Base-by-base conservation (phyloP, 2,888 invertebrate species). In the Stenodema calcarata region DNA sequence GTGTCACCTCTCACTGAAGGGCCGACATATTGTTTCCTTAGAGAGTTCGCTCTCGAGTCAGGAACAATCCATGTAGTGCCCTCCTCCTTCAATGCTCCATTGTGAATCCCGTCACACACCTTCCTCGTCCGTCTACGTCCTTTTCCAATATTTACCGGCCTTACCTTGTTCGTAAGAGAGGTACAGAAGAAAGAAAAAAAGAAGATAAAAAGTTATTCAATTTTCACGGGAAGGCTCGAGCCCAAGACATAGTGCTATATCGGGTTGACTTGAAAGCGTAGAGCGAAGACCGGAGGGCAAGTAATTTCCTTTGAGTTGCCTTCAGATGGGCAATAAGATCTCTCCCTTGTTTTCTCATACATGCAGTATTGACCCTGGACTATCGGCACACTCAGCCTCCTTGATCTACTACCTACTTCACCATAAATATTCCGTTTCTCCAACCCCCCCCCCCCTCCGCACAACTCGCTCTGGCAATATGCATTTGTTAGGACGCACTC, bases 201-300 rank as follows among this genome's bases (percentile, higher is more conserved):
- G 23, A 44, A 75, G 23, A 73, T 47, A 84, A 28, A 84, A 75
- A 70, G 84, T 73, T 84, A 84, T 84, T 84, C 50, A 75, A 84
- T 75, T 73, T 84, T 84, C 84, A 84, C 84, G 75, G 62, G 73
- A 75, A 84, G 84, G 28, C 27, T 75, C 54, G 44, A 75, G 69
- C 54, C 28, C 28, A 84, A 84, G 73, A 70, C 84, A 75, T 70
- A 47, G 47, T 62, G 70, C 47, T 84, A 84, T 84, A 84, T 84
- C 84, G 84, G 62, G 84, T 84, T 75, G 84, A 84, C 84, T 84
- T 84, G 84, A 84, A 84, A 84, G 84, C 84, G 73, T 84, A 75
- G 73, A 84, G 84, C 84, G 84, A 84, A 84, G 84, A 84, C 84
- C 84, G 84, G 84, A 84, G 84, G 84, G 84, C 84, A 84, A 84